These are phyloP conservation scores for Xenops minutus DNA, from an alignment of 2,797 vertebrate genomes.

Conservation along the genomic window DNA sequence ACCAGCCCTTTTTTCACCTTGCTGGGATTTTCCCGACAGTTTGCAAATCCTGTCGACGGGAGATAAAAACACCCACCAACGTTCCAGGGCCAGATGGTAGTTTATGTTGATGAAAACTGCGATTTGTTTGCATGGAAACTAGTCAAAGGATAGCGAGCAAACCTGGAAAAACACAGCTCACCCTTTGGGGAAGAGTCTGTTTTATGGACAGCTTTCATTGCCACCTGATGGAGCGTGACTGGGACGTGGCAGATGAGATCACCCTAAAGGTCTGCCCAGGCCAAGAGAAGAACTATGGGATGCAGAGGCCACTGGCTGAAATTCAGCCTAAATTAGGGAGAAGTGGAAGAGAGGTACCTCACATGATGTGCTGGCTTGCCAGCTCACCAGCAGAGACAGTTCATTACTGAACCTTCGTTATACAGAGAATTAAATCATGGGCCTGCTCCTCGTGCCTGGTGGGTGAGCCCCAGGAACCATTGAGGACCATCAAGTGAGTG, in stretches of 20 bases:
- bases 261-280: background rate
- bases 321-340: background rate
- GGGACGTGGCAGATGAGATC: background rate
- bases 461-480: background rate
- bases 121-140: conserved; percentile 57
- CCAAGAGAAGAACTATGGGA: background rate
- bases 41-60: background rate
- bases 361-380: fast-evolving
- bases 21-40: conserved; percentile 31
- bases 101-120: conserved; percentile 38
- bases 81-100: conserved; percentile 50
- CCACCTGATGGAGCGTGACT: background rate
- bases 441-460: background rate
- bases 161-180: conserved; percentile 9
- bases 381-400: background rate
- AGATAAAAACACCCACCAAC: conserved; percentile 12
- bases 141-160: background rate
- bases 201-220: background rate
- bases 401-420: background rate
- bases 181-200: background rate
- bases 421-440: background rate
- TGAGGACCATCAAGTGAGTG: fast-evolving
- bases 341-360: background rate
- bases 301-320: background rate
- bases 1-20: conserved; percentile 31